These are phyloP conservation scores for Notothenia coriiceps DNA, from an alignment of 2,113 vertebrate species.

Conservation along the genomic window DNA sequence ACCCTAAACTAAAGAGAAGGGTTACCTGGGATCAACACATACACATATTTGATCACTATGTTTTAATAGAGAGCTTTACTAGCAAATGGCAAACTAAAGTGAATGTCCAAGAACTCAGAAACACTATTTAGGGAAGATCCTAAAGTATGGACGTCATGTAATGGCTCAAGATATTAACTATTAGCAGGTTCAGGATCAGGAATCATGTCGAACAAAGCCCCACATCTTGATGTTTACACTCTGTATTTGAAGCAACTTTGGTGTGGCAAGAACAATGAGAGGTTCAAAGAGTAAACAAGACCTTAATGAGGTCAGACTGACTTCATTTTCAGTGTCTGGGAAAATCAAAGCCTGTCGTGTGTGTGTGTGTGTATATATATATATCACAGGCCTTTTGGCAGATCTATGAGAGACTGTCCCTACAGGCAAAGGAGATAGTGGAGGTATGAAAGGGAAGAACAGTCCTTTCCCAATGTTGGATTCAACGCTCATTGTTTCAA, in stretches of 20 bases:
- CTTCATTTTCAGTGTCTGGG: background rate
- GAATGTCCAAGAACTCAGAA: too few species aligned
- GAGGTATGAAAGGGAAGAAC: slow-evolving; percentile 30
- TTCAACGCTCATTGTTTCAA: slow-evolving; percentile 36
- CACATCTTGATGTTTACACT: background rate
- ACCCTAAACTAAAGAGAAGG: background rate
- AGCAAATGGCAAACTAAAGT: background rate
- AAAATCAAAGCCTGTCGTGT: slow-evolving; percentile 19
- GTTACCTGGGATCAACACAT: too few species aligned
- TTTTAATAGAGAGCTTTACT: background rate
- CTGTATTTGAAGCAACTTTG: background rate
- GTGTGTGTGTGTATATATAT: background rate
- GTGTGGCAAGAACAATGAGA: background rate
- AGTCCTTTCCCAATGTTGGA: slow-evolving; percentile 1
- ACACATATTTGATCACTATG: background rate
- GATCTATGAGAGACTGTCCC: slow-evolving; percentile 34
- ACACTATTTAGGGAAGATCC: too few species aligned
- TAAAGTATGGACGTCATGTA: too few species aligned
- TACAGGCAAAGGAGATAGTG: slow-evolving; percentile 24
- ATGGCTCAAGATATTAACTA: background rate
- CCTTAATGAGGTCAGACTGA: background rate
- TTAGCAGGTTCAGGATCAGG: background rate
- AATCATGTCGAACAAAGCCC: background rate
- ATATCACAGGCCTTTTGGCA: slow-evolving; percentile 38
- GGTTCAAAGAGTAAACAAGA: background rate